These are phyloP conservation scores for Nasonia vitripennis DNA, from an alignment of 1,140 invertebrate genomes.

Conservation along the genomic window DNA sequence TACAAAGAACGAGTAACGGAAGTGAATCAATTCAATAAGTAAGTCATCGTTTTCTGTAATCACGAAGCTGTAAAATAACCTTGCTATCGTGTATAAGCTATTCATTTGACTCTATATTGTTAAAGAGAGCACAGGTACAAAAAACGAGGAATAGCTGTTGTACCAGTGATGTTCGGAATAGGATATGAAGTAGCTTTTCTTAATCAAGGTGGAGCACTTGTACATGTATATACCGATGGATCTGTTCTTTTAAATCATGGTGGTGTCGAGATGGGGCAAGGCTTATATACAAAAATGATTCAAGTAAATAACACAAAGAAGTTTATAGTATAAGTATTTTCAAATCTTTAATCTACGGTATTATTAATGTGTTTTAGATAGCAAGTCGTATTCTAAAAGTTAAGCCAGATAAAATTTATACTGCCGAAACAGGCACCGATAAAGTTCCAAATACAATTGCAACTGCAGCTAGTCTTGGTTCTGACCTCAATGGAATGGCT, in stretches of 20 bases:
- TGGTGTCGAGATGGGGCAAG: slow-evolving; percentile 97
- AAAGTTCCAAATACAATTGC: slow-evolving; percentile 95
- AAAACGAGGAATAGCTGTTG: slow-evolving; percentile 89
- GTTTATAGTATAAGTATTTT: neutral
- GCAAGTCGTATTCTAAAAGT: slow-evolving; percentile 84
- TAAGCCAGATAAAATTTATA: slow-evolving; percentile 86
- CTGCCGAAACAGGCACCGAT: slow-evolving; percentile 91
- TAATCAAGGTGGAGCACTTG: slow-evolving; percentile 91
- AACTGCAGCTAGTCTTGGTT: slow-evolving; percentile 92
- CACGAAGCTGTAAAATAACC: neutral
- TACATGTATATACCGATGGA: slow-evolving; percentile 92
- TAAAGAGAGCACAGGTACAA: slow-evolving; percentile 85
- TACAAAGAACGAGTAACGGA: slow-evolving; percentile 78
- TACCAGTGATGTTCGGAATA: slow-evolving; percentile 93
- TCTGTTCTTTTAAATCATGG: slow-evolving; percentile 92
- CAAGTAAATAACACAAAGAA: slow-evolving; percentile 76
- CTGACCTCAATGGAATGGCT: slow-evolving; percentile 96
- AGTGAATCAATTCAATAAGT: slow-evolving; percentile 86
- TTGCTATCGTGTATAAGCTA: neutral
- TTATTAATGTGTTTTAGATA: slow-evolving; percentile 68
- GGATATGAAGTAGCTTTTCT: slow-evolving; percentile 86
- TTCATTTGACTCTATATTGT: slow-evolving; percentile 54
- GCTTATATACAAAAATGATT: slow-evolving; percentile 95
- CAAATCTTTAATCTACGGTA: too few relatives aligned
- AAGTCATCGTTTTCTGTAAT: slow-evolving; percentile 52